Base-by-base conservation (phyloP, 2,888 invertebrate species). In the Zonitis immaculata region DNA sequence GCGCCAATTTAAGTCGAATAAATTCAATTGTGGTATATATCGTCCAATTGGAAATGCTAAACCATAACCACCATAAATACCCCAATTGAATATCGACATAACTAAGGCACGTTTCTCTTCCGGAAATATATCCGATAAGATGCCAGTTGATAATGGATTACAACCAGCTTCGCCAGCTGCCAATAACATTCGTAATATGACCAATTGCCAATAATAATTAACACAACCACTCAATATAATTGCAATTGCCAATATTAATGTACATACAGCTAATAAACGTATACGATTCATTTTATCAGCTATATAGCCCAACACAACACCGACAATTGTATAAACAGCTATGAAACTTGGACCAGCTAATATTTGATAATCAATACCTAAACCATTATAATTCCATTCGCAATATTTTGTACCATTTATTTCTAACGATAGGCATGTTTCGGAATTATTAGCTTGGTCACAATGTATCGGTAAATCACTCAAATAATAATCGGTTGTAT, bases 71-170 rank as follows among this genome's bases (percentile, higher is more conserved):
- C 94, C 91, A 70, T 95, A 95, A 62, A 95, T 94, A 9, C 95
- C 95, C 94, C 94, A 95, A 76, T 95, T 95, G 79, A 95, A 95
- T 57, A 95, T 85, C 1, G 94, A 92, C 81, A 95, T 86, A 11
- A 94, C 95, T 39, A 94, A 76, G 1, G 91, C 95, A 51, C 95
- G 82, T 68, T 91, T 88, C 57, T 84, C 81, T 70, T 89, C 89
- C 0, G 87, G 84, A 70, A 91, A 90, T 66, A 90, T 82, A 69
- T 91, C 91, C 0, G 89, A 88, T 54, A 91, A 79, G 44, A 91
- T 85, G 6, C 92, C 92, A 0, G 91, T 91, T 0, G 91, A 88
- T 52, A 93, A 74, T 0, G 93, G 93, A 77, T 92, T 92, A 73
- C 91, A 91, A 1, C 90, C 92, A 1, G 91, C 87, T 72, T 93